Base-by-base conservation (phyloP, 2,113 vertebrate species). In the Siniperca knerii region DNA sequence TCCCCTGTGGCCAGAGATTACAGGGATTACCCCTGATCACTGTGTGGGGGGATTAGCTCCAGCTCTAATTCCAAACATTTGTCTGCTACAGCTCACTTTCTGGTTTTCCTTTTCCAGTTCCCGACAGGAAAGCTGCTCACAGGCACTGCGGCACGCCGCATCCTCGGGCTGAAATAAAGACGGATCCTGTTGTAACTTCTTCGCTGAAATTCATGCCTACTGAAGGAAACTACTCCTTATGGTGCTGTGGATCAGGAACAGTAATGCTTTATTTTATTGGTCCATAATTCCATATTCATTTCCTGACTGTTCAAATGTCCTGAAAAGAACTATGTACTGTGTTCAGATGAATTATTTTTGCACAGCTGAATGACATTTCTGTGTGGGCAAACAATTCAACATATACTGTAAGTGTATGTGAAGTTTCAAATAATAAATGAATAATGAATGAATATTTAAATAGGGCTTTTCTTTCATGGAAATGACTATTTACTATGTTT, bases 1-100 rank as follows among this genome's bases (percentile, higher is more conserved):
- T 94, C 93, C 91, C 81, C 83, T 82, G 69, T 78, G 87, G 76
- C 74, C 76, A 85, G 71, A 89, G 92, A 95, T 95, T 94, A 95
- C 50, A 86, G 54, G 93, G 95, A 95, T 95, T 95, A 94, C 21
- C n/a, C 50, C 25, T 69, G 69, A 81, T 77, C 79, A 50, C 48
- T 80, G 42, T 66, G 74, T 52, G 50, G 61, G 77, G 65, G 90
- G 94, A 94, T 95, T 95, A 94, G 60, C 82, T 72, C 16, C 42
- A 15, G 20, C 6, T 81, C 65, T 85, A 85, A 89, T 83, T 72
- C 83, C 66, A 44, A 73, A 87, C 82, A 81, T 82, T 80, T 54
- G 55, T 69, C 71, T 72, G 48, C 60, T 61, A 1, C 29, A 55
- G 61, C 91, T 93, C 90, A 88, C 83, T 91, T 92, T 94, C 86